Evolutionary conservation across 2,888 invertebrate genomes (phyloP).

Genomic region (Ditula angustiorana): DNA sequence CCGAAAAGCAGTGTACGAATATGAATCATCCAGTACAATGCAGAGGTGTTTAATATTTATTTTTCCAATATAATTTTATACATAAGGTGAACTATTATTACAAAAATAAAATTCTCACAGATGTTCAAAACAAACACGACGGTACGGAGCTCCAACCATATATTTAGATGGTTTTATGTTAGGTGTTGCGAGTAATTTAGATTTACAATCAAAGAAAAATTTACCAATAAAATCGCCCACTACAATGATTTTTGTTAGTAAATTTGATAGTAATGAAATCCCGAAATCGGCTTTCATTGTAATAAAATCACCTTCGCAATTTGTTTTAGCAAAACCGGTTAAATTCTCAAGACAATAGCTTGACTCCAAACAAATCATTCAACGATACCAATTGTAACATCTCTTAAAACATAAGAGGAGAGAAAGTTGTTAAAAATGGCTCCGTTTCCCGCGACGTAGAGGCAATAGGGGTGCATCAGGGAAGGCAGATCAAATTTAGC

Average conservation of each 20-base stretch:
- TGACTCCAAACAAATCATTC: too few relatives aligned
- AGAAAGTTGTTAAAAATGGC: too few relatives aligned
- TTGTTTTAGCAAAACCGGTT: too few relatives aligned
- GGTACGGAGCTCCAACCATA: background rate
- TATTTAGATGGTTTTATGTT: background rate
- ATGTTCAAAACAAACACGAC: slow-evolving; percentile 7
- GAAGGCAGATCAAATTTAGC: too few relatives aligned
- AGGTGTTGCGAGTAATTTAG: background rate
- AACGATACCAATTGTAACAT: background rate
- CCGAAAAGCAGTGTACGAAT: slow-evolving; percentile 21
- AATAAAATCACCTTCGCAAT: too few relatives aligned
- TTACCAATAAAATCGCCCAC: too few relatives aligned
- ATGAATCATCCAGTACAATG: slow-evolving; percentile 30
- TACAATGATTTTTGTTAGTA: background rate
- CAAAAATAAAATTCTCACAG: slow-evolving; percentile 31
- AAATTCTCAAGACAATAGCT: too few relatives aligned
- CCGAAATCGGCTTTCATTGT: too few relatives aligned
- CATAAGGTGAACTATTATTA: slow-evolving; percentile 26
- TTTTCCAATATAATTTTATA: slow-evolving; percentile 23
- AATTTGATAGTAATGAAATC: too few relatives aligned
- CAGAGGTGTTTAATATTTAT: slow-evolving; percentile 21
- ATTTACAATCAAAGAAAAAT: background rate
- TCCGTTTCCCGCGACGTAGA: background rate
- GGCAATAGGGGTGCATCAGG: too few relatives aligned
- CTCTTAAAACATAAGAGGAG: too few relatives aligned